A percentile compares a stretch with the other conserved stretches of the same genome.
phyloP scores from a whole-genome alignment of 2,888 invertebrate species.

The Caenorhabditis japonica region DNA sequence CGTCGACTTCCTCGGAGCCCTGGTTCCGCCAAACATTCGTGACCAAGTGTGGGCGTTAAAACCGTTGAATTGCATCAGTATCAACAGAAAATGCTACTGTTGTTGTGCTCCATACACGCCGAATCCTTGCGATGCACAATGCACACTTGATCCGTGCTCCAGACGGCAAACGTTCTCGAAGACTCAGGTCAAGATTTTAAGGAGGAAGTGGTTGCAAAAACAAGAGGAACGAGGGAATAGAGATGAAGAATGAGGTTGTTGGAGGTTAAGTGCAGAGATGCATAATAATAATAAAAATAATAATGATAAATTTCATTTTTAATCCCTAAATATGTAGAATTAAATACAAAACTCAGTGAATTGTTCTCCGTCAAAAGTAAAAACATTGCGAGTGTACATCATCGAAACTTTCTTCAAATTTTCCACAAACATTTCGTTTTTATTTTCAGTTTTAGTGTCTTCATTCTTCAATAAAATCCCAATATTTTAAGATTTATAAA shows the following conservation, averaged over 20 bases:
- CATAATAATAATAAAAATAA: conserved; percentile 6
- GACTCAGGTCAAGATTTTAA: conserved; percentile 63
- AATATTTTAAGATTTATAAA: no score
- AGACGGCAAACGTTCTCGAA: conserved; percentile 58
- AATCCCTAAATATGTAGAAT: conserved; percentile 1
- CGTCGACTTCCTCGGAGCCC: conserved; percentile 67
- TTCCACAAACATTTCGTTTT: background rate
- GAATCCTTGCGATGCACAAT: conserved; percentile 72
- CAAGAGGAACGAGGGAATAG: conserved; percentile 42
- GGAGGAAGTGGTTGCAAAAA: conserved; percentile 62
- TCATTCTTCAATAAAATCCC: no score
- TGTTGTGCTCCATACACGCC: conserved; percentile 73
- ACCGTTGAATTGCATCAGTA: conserved; percentile 73
- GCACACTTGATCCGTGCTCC: conserved; percentile 65
- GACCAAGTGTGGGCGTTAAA: conserved; percentile 72
- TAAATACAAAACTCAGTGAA: background rate
- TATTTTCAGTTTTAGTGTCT: background rate
- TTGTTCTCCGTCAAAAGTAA: conserved; percentile 14
- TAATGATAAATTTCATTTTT: conserved; percentile 9
- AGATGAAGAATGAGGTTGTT: conserved; percentile 10
- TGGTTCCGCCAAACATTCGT: conserved; percentile 68
- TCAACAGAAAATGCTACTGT: conserved; percentile 71
- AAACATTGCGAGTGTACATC: conserved; percentile 35
- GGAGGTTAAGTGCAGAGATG: no score
- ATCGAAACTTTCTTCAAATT: conserved; percentile 21